phyloP scores from a whole-genome alignment of 2,113 vertebrate genomes.

The Callithrix jacchus region DNA sequence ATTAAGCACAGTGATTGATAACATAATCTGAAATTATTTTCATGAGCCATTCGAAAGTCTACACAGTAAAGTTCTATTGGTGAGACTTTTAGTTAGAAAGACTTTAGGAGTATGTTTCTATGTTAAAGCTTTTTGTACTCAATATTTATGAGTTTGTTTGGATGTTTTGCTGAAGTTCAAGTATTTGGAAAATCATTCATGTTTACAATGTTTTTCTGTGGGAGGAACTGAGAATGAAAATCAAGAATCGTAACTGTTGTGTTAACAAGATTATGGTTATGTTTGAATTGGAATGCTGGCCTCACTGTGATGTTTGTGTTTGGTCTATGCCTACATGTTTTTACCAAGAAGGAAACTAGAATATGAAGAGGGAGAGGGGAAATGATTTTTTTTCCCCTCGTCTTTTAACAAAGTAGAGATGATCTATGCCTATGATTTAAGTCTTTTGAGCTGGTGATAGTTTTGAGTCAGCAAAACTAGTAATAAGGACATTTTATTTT shows the following conservation, averaged over 20 bases:
- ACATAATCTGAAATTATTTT: constrained; percentile 3
- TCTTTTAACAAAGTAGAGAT: constrained; percentile 5
- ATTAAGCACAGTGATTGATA: not conserved
- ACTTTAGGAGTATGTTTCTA: not conserved
- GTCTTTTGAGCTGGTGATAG: not conserved
- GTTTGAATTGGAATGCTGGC: constrained; percentile 6
- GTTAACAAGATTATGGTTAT: not conserved
- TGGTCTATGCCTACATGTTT: not conserved
- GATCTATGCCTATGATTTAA: not conserved
- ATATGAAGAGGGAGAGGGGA: not conserved
- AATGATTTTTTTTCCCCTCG: not conserved
- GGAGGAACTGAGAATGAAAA: not conserved
- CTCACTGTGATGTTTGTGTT: not conserved
- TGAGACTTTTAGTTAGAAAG: constrained; percentile 14
- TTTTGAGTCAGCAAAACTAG: not conserved
- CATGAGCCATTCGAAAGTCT: not conserved
- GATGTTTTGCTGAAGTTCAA: not conserved
- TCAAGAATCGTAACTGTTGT: not conserved
- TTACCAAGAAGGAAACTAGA: not conserved
- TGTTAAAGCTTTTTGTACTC: not conserved
- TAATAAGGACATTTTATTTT: not conserved
- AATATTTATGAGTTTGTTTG: not conserved
- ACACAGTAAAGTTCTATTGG: not conserved
- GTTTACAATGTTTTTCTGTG: not conserved
- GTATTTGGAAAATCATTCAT: constrained; percentile 42